Evolutionary conservation across 2,888 invertebrate species (phyloP).

Genomic region (Cheilosia vulpina): DNA sequence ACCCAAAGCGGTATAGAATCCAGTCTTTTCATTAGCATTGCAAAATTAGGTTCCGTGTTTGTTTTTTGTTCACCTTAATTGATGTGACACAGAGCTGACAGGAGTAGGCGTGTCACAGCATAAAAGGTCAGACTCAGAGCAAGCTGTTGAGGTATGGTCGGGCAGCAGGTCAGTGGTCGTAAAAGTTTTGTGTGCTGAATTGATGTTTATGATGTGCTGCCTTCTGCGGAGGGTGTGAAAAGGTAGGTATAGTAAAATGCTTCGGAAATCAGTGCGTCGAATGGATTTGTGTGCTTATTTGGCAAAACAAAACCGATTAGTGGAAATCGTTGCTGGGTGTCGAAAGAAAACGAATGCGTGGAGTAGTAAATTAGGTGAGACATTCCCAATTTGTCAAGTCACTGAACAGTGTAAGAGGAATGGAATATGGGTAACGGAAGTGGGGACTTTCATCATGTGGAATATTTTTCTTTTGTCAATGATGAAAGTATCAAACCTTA

Average conservation of each 20-base stretch:
- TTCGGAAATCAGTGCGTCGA: background rate
- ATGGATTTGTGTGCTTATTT: background rate
- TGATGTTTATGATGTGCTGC: constrained; percentile 19
- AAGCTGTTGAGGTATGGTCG: background rate
- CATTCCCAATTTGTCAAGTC: background rate
- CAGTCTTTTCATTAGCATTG: constrained; percentile 59
- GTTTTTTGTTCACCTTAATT: constrained; percentile 62
- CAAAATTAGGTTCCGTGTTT: constrained; percentile 56
- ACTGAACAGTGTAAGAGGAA: too few species aligned
- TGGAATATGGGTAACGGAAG: too few species aligned
- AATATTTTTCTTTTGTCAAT: too few species aligned
- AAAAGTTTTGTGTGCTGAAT: constrained; percentile 5
- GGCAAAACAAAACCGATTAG: constrained; percentile 11
- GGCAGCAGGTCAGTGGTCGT: constrained; percentile 34
- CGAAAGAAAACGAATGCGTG: background rate
- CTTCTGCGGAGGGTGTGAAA: constrained; percentile 7
- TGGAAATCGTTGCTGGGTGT: background rate
- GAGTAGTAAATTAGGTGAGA: too few species aligned
- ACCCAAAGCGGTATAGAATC: constrained; percentile 9
- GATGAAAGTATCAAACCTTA: too few species aligned
- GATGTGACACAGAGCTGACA: constrained; percentile 63
- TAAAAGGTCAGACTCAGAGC: constrained; percentile 43
- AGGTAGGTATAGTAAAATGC: background rate
- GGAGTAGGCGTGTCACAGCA: constrained; percentile 29
- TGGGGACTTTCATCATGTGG: too few species aligned